These are phyloP conservation scores for Troides aeacus DNA, from an alignment of 2,888 invertebrate species.

Conservation along the genomic window DNA sequence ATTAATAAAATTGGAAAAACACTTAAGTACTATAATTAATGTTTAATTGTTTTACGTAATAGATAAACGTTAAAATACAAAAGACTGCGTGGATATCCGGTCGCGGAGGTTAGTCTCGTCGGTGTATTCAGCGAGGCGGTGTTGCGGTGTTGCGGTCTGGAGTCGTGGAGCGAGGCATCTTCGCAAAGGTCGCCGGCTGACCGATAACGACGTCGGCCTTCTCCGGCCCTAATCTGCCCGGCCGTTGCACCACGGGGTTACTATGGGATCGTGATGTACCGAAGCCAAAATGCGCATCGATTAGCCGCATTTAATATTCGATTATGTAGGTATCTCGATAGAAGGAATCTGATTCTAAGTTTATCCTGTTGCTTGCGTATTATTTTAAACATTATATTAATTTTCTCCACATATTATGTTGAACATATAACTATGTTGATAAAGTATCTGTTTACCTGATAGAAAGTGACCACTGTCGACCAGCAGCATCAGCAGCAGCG, in stretches of 20 bases:
- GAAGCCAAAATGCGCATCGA: conserved; percentile 19
- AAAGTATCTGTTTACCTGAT: no score
- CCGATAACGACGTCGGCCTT: conserved; percentile 76
- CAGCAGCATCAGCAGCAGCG: no score
- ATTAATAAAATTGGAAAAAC: no score
- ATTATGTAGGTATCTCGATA: conserved; percentile 36
- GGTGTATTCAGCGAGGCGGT: conserved; percentile 23
- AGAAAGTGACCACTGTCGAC: no score
- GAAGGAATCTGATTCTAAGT: no score
- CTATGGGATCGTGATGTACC: conserved; percentile 30
- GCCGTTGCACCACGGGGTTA: conserved; percentile 47
- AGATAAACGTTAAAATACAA: not conserved
- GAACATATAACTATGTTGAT: no score
- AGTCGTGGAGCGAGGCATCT: conserved; percentile 52
- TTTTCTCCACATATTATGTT: no score
- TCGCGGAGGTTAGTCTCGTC: not conserved
- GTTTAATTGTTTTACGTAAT: not conserved
- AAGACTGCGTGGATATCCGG: not conserved
- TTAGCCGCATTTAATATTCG: conserved; percentile 33
- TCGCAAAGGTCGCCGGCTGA: conserved; percentile 68
- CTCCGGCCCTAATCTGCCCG: conserved; percentile 55
- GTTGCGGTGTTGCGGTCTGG: conserved; percentile 24
- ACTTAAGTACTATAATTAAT: no score
- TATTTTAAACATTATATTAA: no score
- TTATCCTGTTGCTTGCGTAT: no score